phyloP scores from a whole-genome alignment of 2,888 invertebrate genomes.

The Melanostoma mellinum region DNA sequence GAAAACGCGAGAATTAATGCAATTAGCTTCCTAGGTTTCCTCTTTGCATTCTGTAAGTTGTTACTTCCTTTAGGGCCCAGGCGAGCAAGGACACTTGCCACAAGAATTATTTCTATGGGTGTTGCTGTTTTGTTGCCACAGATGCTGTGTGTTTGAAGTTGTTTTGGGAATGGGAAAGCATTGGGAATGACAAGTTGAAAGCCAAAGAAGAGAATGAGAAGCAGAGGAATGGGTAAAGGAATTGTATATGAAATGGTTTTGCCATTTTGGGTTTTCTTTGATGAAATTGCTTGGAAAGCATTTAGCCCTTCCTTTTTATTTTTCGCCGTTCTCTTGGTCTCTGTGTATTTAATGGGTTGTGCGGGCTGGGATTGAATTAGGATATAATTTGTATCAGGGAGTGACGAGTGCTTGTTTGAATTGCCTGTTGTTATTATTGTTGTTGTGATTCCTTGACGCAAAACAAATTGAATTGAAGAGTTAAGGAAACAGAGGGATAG shows the following conservation, averaged over 20 bases:
- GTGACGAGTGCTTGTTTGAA: slow-evolving; percentile 13
- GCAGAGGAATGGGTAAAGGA: background rate
- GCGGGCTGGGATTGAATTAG: slow-evolving; percentile 40
- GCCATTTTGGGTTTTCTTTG: slow-evolving; percentile 41
- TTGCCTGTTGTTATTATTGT: slow-evolving; percentile 22
- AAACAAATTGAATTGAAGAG: background rate
- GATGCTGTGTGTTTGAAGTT: slow-evolving; percentile 50
- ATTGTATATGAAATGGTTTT: slow-evolving; percentile 51
- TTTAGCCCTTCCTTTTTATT: background rate
- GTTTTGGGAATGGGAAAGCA: slow-evolving; percentile 26
- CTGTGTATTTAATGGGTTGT: background rate
- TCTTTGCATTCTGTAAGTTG: slow-evolving; percentile 56
- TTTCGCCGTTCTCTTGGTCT: background rate
- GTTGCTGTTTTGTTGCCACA: slow-evolving; percentile 36
- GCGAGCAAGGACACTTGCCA: slow-evolving; percentile 48
- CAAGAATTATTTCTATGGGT: slow-evolving; percentile 51
- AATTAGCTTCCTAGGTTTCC: slow-evolving; percentile 66
- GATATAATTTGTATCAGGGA: slow-evolving; percentile 39
- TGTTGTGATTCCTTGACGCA: slow-evolving; percentile 18
- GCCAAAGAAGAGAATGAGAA: background rate
- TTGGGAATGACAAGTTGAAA: slow-evolving; percentile 55
- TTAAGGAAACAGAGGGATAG: too few species aligned
- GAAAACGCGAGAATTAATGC: slow-evolving; percentile 71
- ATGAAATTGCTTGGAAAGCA: slow-evolving; percentile 55
- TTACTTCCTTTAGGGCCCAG: slow-evolving; percentile 46